Evolutionary conservation across 92 coral and sea anemone species (phyloP), one percentile per base, ranked within the genome.

Genomic region (Porites lobata): DNA sequence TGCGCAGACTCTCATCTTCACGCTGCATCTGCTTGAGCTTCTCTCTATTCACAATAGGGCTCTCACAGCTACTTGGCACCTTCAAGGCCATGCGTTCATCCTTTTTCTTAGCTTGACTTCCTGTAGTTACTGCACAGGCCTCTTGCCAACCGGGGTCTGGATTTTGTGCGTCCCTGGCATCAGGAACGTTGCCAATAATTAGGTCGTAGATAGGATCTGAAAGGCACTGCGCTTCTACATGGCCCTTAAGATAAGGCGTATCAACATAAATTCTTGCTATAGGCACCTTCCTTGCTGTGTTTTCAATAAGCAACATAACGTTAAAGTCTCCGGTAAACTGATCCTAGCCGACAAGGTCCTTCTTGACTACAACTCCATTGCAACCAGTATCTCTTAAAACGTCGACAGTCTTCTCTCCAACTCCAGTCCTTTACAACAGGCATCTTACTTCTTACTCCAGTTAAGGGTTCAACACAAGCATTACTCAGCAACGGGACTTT

Each of bases 311-410:
- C 77, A 89, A 18, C 86, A 92, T 88, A 18, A 50, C 62, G 38
- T 75, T 71, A 52, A 80, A 80, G 13, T 86, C 78, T 4, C 90
- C 90, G 0, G 82, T 91, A 70, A 24, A 87, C 74, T 65, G 88
- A 13, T 90, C 94, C 54, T 90, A 88, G 0, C 78, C 12, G 1
- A 86, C 88, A 3, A 87, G 84, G 1, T 80, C 76, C 61, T 77
- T 89, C 82, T 79, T 87, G 0, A 88, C 87, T 1, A 91, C 94
- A 10, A 94, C 79, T 12, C 92, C 94, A 77, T 94, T 88, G 26
- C 94, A 91, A 2, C 96, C 93, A 77, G 89, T 94, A 58, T 88
- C 94, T 59, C 96, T 77, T 19, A 86, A 68, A 6, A 79, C 72
- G 19, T 85, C 75, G 1, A 92, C 88, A 32, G 20, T 20, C 12